phyloP scores from a whole-genome alignment of 2,888 invertebrate species.

The Chrysomela aeneicollis region DNA sequence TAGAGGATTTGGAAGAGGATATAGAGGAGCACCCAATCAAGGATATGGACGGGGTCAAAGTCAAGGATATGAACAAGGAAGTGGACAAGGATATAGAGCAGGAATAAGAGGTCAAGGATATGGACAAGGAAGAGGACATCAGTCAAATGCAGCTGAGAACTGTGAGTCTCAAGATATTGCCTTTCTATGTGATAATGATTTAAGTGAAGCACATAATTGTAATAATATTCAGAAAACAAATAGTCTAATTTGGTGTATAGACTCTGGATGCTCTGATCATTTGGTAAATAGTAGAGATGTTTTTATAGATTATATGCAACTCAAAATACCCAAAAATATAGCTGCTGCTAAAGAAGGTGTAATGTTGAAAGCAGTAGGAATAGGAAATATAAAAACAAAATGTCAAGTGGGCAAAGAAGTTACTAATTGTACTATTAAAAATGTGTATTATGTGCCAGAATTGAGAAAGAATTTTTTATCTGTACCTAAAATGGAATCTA shows the following conservation, averaged over 20 bases:
- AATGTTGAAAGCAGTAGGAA: not conserved
- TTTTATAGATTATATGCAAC: not conserved
- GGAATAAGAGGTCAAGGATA: not conserved
- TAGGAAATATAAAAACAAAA: constrained; percentile 5
- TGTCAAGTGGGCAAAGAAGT: not conserved
- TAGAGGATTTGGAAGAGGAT: not conserved
- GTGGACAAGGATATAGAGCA: not conserved
- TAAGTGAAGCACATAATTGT: not conserved
- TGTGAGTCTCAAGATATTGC: constrained; percentile 9
- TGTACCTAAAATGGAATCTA: constrained; percentile 11
- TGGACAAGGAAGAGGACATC: constrained; percentile 10
- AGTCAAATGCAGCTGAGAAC: not conserved
- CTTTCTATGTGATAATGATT: constrained; percentile 5
- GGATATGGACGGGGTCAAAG: not conserved
- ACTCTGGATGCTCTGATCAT: constrained; percentile 5
- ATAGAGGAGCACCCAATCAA: too few species aligned
- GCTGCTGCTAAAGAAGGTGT: constrained; percentile 8
- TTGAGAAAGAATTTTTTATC: constrained; percentile 19
- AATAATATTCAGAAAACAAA: constrained; percentile 4
- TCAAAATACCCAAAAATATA: constrained; percentile 6
- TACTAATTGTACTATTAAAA: constrained; percentile 1
- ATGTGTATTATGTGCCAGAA: constrained; percentile 18
- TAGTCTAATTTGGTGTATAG: not conserved
- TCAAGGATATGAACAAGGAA: not conserved
- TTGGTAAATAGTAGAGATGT: not conserved